Base-by-base conservation (phyloP, 2,888 invertebrate genomes). In the Drosophila gaucha region DNA sequence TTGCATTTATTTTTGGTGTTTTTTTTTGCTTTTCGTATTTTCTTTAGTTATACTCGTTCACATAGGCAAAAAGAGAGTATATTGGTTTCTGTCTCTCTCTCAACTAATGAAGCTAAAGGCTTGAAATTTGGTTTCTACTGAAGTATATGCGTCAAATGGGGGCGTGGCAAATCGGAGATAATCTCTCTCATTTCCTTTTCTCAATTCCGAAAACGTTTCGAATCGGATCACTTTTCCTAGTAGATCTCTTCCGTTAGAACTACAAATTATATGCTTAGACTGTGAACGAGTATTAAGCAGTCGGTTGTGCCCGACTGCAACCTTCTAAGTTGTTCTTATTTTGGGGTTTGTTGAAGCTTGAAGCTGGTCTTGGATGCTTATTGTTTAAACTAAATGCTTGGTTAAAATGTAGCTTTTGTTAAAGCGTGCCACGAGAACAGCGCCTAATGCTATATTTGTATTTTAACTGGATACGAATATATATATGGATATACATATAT, bases 371-470 rank as follows among this genome's bases (percentile, higher is more conserved):
- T 55, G 41, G 20, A 30, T 52, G 24, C 26, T 31, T 46, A 41
- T 63, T 46, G 16, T 33, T 57, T 35, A 20, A 68, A 64, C 44
- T 44, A 47, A 70, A 68, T 59, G 44, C 56, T 56, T 52, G 49
- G 44, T 66, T 36, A 46, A 41, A 41, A 46, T 50, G 43, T 44
- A 35, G 46, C 44, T 54, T 54, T 68, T 63, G 38, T 67, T 30
- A 33, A 70, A 72, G 79, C 79, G 54, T 64, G 69, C 46, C 56
- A 50, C 59, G 24, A 56, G 36, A 59, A 56, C 77, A 72, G 80
- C 80, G 86, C 67, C 76, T 63, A 79, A 72, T 86, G 55, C 60
- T 49, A 43, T 60, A 65, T 67, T 12, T 18, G 28, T 28, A 12
- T 44, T 62, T 55, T 44, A 50, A 59, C 74, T 80, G 80, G 69